phyloP scores from a whole-genome alignment of 2,113 vertebrate species.

The Ursus arctos region DNA sequence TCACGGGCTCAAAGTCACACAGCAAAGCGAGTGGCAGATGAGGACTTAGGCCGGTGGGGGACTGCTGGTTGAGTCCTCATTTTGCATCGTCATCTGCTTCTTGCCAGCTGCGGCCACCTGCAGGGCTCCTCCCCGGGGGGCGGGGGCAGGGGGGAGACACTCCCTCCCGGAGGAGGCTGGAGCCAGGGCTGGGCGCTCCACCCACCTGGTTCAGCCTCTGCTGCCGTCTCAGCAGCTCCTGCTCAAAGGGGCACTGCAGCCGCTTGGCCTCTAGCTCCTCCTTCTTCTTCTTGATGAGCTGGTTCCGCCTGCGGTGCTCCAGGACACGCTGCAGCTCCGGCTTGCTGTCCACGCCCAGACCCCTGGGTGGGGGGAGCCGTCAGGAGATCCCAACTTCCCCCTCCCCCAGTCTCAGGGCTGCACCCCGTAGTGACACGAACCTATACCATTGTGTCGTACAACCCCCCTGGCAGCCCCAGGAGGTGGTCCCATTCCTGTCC shows the following conservation, averaged over 20 bases:
- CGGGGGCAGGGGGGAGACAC: neutral
- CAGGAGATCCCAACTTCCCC: neutral
- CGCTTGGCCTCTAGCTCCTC: constrained; percentile 94
- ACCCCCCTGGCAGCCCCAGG: accelerated
- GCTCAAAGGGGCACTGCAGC: constrained; percentile 95
- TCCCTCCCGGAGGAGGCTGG: neutral
- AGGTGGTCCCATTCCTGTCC: neutral
- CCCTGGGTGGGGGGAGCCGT: constrained; percentile 73
- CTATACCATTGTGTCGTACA: accelerated
- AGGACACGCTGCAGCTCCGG: constrained; percentile 96
- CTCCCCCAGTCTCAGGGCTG: neutral
- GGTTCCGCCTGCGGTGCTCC: constrained; percentile 94
- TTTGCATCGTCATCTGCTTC: neutral
- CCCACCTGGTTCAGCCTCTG: constrained; percentile 95
- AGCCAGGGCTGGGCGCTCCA: neutral
- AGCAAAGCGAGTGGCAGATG: neutral
- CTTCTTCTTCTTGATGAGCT: constrained; percentile 93
- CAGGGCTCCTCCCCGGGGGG: neutral
- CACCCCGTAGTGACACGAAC: neutral
- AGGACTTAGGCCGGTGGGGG: neutral
- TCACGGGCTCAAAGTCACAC: neutral
- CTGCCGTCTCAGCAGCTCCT: constrained; percentile 95
- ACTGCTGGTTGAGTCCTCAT: neutral
- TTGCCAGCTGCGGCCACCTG: neutral
- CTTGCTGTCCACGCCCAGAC: constrained; percentile 90